Percentiles rank a stretch among this genome's conserved stretches.
phyloP scores from a whole-genome alignment of 2,797 vertebrate species.

The Valencia hispanica region DNA sequence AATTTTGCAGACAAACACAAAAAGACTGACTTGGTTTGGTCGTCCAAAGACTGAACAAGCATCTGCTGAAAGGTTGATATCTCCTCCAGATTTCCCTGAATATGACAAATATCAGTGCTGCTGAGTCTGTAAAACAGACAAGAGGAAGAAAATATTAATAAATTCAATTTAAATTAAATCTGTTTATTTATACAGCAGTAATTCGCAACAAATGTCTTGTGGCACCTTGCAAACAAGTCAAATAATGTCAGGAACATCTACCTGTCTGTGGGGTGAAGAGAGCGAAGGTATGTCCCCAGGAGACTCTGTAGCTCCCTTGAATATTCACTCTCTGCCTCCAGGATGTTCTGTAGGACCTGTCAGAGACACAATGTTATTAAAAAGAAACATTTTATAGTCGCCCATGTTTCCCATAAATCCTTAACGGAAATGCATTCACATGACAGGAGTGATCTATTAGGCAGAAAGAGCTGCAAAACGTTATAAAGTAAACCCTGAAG shows the following conservation, averaged over 20 bases:
- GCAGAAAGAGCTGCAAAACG: background rate
- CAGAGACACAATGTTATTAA: background rate
- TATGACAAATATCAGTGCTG: constrained; percentile 82
- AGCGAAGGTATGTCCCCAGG: constrained; percentile 90
- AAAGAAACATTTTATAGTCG: background rate
- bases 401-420: too few relatives aligned
- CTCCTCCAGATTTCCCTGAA: constrained; percentile 96
- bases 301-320: constrained; percentile 94
- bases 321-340: constrained; percentile 96
- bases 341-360: constrained; percentile 97
- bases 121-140: constrained; percentile 81
- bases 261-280: constrained; percentile 93
- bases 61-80: constrained; percentile 94
- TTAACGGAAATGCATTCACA: background rate
- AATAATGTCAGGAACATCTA: constrained; percentile 52
- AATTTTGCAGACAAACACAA: background rate
- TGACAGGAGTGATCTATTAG: background rate
- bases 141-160: background rate
- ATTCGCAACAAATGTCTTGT: too few relatives aligned
- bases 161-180: background rate
- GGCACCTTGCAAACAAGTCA: constrained; percentile 5
- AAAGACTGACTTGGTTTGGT: constrained; percentile 90
- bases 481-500: background rate
- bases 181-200: background rate
- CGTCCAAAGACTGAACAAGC: constrained; percentile 92